Evolutionary conservation across 2,888 invertebrate species (phyloP).

Genomic region (Drosophila algonquin): DNA sequence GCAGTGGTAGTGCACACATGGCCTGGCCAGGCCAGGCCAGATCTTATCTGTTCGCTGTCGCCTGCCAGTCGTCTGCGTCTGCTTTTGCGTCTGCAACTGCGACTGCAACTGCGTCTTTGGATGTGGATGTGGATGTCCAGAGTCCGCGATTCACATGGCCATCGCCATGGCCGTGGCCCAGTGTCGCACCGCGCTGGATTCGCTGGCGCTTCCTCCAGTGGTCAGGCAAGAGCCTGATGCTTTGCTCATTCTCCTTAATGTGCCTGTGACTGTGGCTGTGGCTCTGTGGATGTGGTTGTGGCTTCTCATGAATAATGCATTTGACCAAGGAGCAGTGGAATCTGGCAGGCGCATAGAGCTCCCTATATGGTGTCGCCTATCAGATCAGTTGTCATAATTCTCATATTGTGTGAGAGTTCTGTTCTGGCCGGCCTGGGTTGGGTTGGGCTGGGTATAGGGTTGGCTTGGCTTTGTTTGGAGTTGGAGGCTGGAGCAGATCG

Average conservation of each 20-base stretch:
- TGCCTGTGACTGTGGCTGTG: background rate
- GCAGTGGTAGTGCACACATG: conserved; percentile 68
- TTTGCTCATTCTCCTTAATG: conserved; percentile 8
- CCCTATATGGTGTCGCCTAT: conserved; percentile 79
- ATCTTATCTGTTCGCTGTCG: conserved; percentile 54
- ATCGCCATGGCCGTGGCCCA: conserved; percentile 35
- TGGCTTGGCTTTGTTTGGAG: no score
- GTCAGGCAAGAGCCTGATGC: conserved; percentile 24
- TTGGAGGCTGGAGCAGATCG: background rate
- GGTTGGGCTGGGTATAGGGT: no score
- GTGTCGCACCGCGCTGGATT: conserved; percentile 21
- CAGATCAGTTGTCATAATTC: conserved; percentile 79
- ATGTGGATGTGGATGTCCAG: conserved; percentile 17
- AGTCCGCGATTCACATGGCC: conserved; percentile 61
- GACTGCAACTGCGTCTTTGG: conserved; percentile 19
- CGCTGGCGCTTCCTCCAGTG: conserved; percentile 66
- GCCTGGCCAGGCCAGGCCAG: conserved; percentile 20
- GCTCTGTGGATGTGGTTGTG: background rate
- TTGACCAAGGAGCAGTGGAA: conserved; percentile 54
- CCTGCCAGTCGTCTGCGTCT: conserved; percentile 43
- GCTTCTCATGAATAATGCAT: conserved; percentile 76
- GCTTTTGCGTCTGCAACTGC: conserved; percentile 16
- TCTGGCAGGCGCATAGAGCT: conserved; percentile 73
- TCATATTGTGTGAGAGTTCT: conserved; percentile 70
- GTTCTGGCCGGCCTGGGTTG: background rate